Evolutionary conservation across 1,140 invertebrate genomes (phyloP), one percentile per base, ranked within the genome.

Genomic region (Aplysia californica): DNA sequence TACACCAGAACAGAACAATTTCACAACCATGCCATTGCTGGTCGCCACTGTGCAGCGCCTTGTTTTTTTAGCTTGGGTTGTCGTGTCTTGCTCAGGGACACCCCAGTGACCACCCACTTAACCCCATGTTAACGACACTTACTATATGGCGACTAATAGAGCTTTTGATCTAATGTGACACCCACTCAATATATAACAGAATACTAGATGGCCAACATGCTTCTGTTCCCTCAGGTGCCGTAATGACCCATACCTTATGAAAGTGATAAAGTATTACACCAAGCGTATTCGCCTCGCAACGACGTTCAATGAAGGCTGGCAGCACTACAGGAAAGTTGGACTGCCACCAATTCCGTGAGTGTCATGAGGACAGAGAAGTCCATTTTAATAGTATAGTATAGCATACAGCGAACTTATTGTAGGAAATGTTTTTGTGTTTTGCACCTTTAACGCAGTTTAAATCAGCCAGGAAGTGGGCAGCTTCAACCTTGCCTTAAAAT

Each of bases 281-380:
- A 84, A 86, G 56, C 75, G 80, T 33, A 79, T 77, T 31, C 83
- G 84, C 76, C 77, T 89, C 0, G 83, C 86, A 6, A 77, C 84
- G 6, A 75, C 82, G 10, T 88, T 90, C 65, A 64, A 85, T 0
- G 85, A 90, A 31, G 86, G 84, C 1, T 90, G 89, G 89, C 82
- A 82, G 80, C 87, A 90, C 78, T 89, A 87, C 74, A 86, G 87
- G 76, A 86, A 79, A 75, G 79, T 90, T 33, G 89, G 89, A 5
- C 82, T 90, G 3, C 89, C 89, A n/a, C 83, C 84, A 10, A 87
- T 89, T 39, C 78, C 82, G 89, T 90, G 81, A 84, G 86, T 86
- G n/a, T n/a, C n/a, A n/a, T 39, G 15, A 26, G 58, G 36, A 29
- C 74, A 18, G 56, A 72, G 26, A 41, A 29, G 26, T 35, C 58